Base-by-base conservation (phyloP, 2,888 invertebrate species). In the Drosophila hamatofila region DNA sequence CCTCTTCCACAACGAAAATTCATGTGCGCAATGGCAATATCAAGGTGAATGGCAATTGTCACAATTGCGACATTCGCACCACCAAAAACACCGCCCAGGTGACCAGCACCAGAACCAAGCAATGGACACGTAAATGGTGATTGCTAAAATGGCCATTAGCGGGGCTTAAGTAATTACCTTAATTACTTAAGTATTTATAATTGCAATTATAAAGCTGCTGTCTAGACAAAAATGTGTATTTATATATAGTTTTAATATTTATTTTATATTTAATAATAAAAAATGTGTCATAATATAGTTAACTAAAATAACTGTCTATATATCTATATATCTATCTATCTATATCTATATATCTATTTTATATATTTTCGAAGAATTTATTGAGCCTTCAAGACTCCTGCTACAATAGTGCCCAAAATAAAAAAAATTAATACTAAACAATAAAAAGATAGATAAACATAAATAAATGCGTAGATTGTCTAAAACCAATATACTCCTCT, bases 1-100 rank as follows among this genome's bases (percentile, higher is more conserved):
- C 58, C 3, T 60, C 54, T 0, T 46, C 51, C 1, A 44, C 39
- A 0, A 49, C 39, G 4, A 23, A 16, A 1, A 61, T 78, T 0
- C 55, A 21, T 27, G 77, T 78, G 39, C 39, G 57, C 9, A 80
- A 80, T 18, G 79, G 62, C 2, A 62, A 79, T 11, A 81, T 81
- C n/a, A 67, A 35, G 0, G 58, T 54, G 60, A 78, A 79, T 51
- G 79, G 79, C 3, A 11, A 78, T 37, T 79, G 79, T n/a, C 25
- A 66, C 49, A 73, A 81, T 8, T 79, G 79, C 48, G 51, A 79
- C 14, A 79, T 79, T 21, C 81, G 79, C 56, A 70, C 79, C 52
- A 44, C n/a, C 18, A 67, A 81, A 27, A 23, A 79, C 30, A 67
- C 66, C 11, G 78, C 79, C 1, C 56, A 67, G 25, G 78, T 79